Evolutionary conservation across 2,888 invertebrate species (phyloP), one percentile per base, ranked within the genome.

Genomic region (Ypsolopha sequella): DNA sequence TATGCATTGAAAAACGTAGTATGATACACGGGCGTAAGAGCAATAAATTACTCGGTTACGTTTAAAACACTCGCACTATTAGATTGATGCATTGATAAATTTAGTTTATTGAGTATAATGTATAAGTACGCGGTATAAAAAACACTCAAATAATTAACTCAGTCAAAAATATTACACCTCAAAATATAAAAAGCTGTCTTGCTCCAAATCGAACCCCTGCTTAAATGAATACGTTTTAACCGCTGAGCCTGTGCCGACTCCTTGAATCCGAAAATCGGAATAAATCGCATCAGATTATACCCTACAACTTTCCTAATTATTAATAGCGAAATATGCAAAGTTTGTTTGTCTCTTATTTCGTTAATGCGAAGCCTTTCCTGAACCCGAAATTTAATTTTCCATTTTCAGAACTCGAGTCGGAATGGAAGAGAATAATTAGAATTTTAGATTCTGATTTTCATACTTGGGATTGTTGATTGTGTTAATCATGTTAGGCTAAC

Each of bases 311-410:
- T 62, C 65, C 64, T 75, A 73, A 77, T 77, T 77, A 78, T 74
- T 76, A 77, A 76, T 72, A 76, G 65, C 65, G 74, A 68, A 79
- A 76, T 82, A 81, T 82, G 82, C 81, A 79, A 82, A 82, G 70
- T 77, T 47, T 70, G 73, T 76, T 51, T 75, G 75, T 80, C 75
- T 77, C 73, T 72, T 51, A 51, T 45, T 38, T 45, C 24, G 51
- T 45, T 51, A 38, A 45, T 43, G 43, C 43, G 43, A 8, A 43
- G 14, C 8, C 43, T 14, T 43, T 48, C 38, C 24, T 24, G 24
- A 36, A 36, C 48, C 36, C 36, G 48, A 35, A 43, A 35, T 50
- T 43, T 36, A 41, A 43, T 50, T 50, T 43, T 35, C 50, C 35
- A 43, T 43, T 50, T 43, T 50, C 41, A 43, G 24, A 24, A 41